Conservation (phyloP, 1,140 invertebrate genomes). For the Magallana gigas region DNA sequence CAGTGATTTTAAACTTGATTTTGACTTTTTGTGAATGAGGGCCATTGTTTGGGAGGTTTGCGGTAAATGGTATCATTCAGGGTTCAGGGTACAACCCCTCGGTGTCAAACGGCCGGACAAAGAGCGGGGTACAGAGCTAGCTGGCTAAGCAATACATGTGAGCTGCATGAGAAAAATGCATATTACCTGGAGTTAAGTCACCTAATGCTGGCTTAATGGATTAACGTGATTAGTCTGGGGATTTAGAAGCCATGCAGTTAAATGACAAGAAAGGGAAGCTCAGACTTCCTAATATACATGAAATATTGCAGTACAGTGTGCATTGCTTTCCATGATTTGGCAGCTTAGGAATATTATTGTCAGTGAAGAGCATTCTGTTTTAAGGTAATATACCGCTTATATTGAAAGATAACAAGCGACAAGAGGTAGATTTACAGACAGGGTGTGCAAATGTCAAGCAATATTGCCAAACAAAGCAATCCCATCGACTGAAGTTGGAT, state of each 20-base stretch:
- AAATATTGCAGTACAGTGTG: background rate
- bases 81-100: background rate
- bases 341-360: background rate
- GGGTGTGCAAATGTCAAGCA: conserved; percentile 9
- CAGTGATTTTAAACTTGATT: conserved; percentile 25
- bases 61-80: conserved; percentile 18
- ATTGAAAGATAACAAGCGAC: background rate
- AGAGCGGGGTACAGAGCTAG: background rate
- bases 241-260: conserved; percentile 15
- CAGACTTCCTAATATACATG: background rate
- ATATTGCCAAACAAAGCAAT: conserved; percentile 22
- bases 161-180: conserved; percentile 24
- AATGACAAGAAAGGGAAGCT: conserved; percentile 6
- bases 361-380: background rate
- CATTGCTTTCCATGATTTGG: conserved; percentile 10
- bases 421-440: conserved; percentile 10
- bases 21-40: conserved; percentile 33
- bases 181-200: conserved; percentile 22
- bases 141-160: background rate
- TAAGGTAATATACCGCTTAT: conserved; percentile 13
- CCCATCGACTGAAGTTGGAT: background rate
- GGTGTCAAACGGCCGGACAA: background rate
- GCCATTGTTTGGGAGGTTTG: background rate
- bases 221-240: conserved; percentile 13
- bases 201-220: background rate